These are phyloP conservation scores for Zaprionus kolodkinae DNA, from an alignment of 1,140 invertebrate species.

Conservation along the genomic window DNA sequence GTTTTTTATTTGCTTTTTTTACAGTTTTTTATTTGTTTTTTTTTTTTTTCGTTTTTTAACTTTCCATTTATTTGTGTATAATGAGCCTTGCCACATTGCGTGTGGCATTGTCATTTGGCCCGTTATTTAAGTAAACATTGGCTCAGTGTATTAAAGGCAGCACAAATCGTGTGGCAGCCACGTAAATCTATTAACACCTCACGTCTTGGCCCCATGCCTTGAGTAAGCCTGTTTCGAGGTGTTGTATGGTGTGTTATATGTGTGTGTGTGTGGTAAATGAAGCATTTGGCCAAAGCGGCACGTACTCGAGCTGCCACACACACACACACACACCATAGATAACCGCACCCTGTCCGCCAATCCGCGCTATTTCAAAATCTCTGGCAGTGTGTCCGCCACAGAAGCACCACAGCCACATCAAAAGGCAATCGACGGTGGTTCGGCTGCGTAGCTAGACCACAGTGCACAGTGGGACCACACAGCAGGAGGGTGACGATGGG, in stretches of 20 bases:
- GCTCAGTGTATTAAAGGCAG: constrained; percentile 46
- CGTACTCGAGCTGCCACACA: constrained; percentile 55
- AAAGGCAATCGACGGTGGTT: constrained; percentile 66
- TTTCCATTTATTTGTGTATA: constrained; percentile 61
- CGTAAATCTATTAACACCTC: constrained; percentile 81
- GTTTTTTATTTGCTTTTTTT: constrained; percentile 16
- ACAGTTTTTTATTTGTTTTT: constrained; percentile 24
- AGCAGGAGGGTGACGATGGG: background rate
- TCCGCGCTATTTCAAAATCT: constrained; percentile 5
- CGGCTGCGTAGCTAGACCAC: constrained; percentile 27
- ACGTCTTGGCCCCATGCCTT: constrained; percentile 29
- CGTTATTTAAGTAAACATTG: constrained; percentile 55
- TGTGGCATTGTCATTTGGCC: constrained; percentile 56
- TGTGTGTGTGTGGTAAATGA: constrained; percentile 61
- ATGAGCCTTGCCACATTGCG: constrained; percentile 65
- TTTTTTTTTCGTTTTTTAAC: constrained; percentile 39
- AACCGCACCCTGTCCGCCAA: background rate
- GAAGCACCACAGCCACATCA: constrained; percentile 58
- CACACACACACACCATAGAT: constrained; percentile 7
- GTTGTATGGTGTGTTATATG: constrained; percentile 2
- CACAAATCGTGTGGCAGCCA: constrained; percentile 44
- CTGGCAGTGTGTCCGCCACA: background rate
- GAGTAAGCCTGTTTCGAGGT: constrained; percentile 37
- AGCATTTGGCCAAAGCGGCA: constrained; percentile 69
- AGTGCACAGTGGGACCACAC: constrained; percentile 15